Conservation (phyloP, 2,888 invertebrate species). For the Caenorhabditis drosophilae region DNA sequence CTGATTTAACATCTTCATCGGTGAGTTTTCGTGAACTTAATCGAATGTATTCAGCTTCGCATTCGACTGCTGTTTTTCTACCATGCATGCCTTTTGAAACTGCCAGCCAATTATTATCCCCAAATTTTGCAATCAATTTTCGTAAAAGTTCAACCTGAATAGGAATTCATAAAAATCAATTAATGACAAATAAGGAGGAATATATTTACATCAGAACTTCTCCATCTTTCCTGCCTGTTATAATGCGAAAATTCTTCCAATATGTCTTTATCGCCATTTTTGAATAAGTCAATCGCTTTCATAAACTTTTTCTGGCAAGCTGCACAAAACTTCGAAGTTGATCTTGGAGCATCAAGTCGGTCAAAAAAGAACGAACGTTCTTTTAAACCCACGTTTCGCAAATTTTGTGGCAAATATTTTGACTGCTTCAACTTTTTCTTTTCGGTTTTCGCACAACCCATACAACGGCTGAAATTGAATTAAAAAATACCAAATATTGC, state of each 20-base stretch:
- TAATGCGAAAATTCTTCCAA: slow-evolving; percentile 10
- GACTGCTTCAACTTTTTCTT: slow-evolving; percentile 15
- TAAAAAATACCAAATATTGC: too few relatives aligned
- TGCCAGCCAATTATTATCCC: slow-evolving; percentile 14
- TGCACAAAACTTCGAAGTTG: slow-evolving; percentile 23
- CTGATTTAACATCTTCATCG: not conserved
- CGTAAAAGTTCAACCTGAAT: slow-evolving; percentile 4
- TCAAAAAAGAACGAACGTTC: slow-evolving; percentile 29
- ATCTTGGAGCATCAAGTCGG: slow-evolving; percentile 15
- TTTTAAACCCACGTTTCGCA: slow-evolving; percentile 9
- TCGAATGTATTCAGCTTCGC: not conserved
- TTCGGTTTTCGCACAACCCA: too few relatives aligned
- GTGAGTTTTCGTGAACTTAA: not conserved
- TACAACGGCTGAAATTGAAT: too few relatives aligned
- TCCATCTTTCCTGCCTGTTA: slow-evolving; percentile 26
- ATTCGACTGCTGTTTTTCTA: not conserved
- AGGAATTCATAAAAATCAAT: not conserved
- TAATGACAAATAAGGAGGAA: not conserved
- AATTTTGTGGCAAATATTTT: slow-evolving; percentile 18
- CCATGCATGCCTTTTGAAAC: slow-evolving; percentile 23
- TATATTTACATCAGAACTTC: not conserved
- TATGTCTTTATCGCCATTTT: slow-evolving; percentile 4
- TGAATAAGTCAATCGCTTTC: not conserved
- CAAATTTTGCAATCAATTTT: slow-evolving; percentile 14
- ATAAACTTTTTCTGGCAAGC: slow-evolving; percentile 16